These are phyloP conservation scores for Molossus alvarezi DNA, from an alignment of 2,797 vertebrate species.

Conservation along the genomic window DNA sequence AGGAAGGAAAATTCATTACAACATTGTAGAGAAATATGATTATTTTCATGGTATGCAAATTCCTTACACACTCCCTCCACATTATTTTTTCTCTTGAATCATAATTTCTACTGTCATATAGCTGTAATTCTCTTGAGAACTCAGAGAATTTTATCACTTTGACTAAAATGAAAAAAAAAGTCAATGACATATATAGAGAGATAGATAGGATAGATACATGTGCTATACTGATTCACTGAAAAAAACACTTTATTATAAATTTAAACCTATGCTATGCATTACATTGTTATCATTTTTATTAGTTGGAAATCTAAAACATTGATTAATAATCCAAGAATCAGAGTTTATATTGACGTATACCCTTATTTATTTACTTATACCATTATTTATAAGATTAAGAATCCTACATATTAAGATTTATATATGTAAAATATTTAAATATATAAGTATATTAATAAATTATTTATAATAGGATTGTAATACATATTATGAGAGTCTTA, in stretches of 20 bases:
- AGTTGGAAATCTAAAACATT: neutral
- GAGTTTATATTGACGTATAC: neutral
- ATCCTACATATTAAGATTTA: neutral
- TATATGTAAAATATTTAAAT: neutral
- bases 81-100: neutral
- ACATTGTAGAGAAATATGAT: neutral
- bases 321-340: neutral
- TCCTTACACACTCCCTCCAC: neutral
- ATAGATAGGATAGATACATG: neutral
- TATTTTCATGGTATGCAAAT: slow-evolving; percentile 13
- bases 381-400: neutral
- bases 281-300: neutral
- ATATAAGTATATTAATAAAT: neutral
- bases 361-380: neutral
- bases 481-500: slow-evolving; percentile 1
- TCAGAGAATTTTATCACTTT: neutral
- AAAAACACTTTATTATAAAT: neutral
- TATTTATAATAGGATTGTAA: neutral
- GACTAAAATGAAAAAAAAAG: neutral
- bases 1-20: neutral
- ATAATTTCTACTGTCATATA: neutral
- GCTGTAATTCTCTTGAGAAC: neutral
- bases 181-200: too few species aligned
- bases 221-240: neutral
- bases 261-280: neutral